Evolutionary conservation across 2,888 invertebrate species (phyloP), one percentile per base, ranked within the genome.

Genomic region (Cheilosia vernalis): DNA sequence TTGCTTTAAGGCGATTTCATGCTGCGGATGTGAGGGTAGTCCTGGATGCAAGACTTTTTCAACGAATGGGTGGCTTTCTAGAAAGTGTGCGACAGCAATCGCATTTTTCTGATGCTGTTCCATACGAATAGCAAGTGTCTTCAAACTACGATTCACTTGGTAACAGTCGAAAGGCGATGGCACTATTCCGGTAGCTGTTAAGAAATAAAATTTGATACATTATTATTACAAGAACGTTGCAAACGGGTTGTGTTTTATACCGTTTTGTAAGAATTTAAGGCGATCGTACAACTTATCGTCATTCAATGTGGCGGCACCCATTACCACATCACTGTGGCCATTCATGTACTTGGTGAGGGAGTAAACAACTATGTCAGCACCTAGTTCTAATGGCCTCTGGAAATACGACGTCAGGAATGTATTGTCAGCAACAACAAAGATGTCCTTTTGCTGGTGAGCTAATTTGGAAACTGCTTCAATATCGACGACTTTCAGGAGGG

Each of bases 261-360:
- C 95, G 90, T 98, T 97, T 93, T 98, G 98, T 83, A 97, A 93
- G 92, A 97, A 99, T 88, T 95, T 94, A 42, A 99, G 92, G 90
- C 94, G 94, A 13, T 95, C 93, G 84, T 95, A 95, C 3, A 98
- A 89, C 55, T 94, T 94, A 51, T 96, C 95, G 88, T 95, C 94
- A 88, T 95, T 97, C 3, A 96, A 94, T 42, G 96, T 93, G 7
- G 96, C 94, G 17, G 97, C 96, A 2, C 99, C 99, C 99, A 99
- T 99, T 6, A 99, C 95, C 21, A 98, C 96, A 93, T 99, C 99
- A 0, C 97, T 96, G 92, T 99, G 99, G 0, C 99, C 99, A 92
- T 99, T 99, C 95, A 99, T 97, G 91, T 99, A 99, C 92, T 99
- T 99, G 0, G 98, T 98, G 70, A 98, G 90, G 0, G 99, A 99